These are phyloP conservation scores for Enhydra lutris DNA, from an alignment of 2,113 vertebrate species.

Conservation along the genomic window DNA sequence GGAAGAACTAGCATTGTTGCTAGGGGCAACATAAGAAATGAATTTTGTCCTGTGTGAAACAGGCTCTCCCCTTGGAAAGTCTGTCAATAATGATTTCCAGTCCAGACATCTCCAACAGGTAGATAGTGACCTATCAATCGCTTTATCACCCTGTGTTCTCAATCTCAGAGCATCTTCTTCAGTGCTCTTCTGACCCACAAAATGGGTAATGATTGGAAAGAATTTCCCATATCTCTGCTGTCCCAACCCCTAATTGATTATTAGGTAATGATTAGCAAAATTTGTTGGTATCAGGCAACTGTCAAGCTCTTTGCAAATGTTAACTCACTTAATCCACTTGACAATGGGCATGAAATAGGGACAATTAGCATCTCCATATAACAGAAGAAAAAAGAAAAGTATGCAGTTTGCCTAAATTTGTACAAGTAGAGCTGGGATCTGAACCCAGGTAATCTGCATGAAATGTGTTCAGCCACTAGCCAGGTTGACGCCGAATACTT, in stretches of 20 bases:
- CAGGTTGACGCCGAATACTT: background rate
- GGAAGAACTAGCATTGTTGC: conserved; percentile 36
- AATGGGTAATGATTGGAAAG: fast-evolving
- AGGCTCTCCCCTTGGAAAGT: background rate
- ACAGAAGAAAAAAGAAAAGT: background rate
- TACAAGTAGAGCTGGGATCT: background rate
- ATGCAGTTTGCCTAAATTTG: background rate
- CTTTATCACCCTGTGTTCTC: background rate
- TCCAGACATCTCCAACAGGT: background rate
- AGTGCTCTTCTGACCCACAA: too few species aligned
- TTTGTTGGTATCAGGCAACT: too few species aligned
- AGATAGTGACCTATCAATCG: background rate
- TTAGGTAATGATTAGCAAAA: background rate
- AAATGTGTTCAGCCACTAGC: too few species aligned
- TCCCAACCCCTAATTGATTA: background rate
- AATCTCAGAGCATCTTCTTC: background rate
- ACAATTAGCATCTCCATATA: background rate
- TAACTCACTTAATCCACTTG: background rate
- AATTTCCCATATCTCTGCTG: background rate
- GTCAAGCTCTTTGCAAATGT: background rate
- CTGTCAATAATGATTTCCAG: background rate
- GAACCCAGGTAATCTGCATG: fast-evolving
- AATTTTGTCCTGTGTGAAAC: background rate
- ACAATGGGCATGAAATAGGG: background rate
- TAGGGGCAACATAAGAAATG: conserved; percentile 31